A percentile compares a stretch with the other conserved stretches of the same genome.
Conservation (phyloP, 1,140 invertebrate species). For the Andrena cerasifolii region DNA sequence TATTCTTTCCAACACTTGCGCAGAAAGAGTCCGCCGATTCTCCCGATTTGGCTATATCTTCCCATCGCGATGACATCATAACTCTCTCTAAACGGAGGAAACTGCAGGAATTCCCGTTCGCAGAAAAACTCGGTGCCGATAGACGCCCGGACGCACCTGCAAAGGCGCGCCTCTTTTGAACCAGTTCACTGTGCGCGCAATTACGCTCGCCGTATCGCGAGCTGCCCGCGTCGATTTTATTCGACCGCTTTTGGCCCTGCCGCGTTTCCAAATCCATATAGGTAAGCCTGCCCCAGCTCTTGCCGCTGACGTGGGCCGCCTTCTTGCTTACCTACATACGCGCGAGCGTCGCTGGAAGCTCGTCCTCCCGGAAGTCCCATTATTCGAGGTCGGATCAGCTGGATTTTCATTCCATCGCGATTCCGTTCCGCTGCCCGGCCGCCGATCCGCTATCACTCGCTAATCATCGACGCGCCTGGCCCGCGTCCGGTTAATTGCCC, state of each 20-base stretch:
- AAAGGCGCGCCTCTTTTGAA: slow-evolving; percentile 59
- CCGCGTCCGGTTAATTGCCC: not conserved
- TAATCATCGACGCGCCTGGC: not conserved
- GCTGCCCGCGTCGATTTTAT: slow-evolving; percentile 41
- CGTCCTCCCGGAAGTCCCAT: slow-evolving; percentile 38
- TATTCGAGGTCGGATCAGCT: slow-evolving; percentile 2
- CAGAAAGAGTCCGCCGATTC: not conserved
- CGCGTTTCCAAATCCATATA: slow-evolving; percentile 52
- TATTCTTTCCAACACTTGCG: slow-evolving; percentile 6
- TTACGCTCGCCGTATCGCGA: slow-evolving; percentile 34
- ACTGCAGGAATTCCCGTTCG: slow-evolving; percentile 15
- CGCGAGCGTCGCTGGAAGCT: not conserved
- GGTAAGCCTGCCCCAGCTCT: slow-evolving; percentile 42
- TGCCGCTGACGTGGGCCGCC: slow-evolving; percentile 4
- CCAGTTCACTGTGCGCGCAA: slow-evolving; percentile 49
- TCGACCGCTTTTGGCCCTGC: slow-evolving; percentile 50
- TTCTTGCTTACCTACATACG: slow-evolving; percentile 24
- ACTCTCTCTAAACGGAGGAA: not conserved
- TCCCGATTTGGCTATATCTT: not conserved
- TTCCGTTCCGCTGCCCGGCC: not conserved
- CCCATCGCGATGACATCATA: slow-evolving; percentile 2
- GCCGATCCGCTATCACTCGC: not conserved
- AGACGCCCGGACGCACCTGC: slow-evolving; percentile 43
- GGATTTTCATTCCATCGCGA: slow-evolving; percentile 5
- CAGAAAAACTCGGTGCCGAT: not conserved